A percentile compares a stretch with the other conserved stretches of the same genome.
Conservation (phyloP, 2,888 invertebrate species). For the Invenusta paracnida region DNA sequence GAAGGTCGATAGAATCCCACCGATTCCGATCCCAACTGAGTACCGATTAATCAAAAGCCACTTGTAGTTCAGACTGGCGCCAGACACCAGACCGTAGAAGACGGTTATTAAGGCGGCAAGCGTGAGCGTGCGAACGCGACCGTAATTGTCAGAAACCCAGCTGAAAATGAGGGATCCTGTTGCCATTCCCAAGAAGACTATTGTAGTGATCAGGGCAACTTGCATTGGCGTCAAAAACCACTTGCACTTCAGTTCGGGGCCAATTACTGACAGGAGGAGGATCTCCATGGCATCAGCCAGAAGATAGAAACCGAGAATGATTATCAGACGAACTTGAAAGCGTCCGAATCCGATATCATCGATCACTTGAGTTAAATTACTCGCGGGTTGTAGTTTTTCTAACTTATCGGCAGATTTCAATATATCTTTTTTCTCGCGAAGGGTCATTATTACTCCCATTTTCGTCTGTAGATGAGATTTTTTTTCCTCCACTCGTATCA, state of each 20-base stretch:
- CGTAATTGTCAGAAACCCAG: conserved; percentile 54
- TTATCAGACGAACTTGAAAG: conserved; percentile 40
- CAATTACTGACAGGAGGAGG: conserved; percentile 58
- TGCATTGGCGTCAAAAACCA: conserved; percentile 54
- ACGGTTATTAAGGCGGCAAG: background rate
- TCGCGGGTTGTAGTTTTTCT: too few relatives aligned
- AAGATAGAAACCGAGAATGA: conserved; percentile 47
- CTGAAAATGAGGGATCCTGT: conserved; percentile 57
- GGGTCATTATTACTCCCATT: too few relatives aligned
- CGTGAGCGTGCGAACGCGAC: conserved; percentile 49
- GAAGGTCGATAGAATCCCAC: conserved; percentile 49
- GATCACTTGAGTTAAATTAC: conserved; percentile 48
- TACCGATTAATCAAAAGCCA: conserved; percentile 57
- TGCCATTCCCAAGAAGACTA: conserved; percentile 58
- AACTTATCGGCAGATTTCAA: too few relatives aligned
- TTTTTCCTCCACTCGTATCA: too few relatives aligned
- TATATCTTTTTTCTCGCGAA: too few relatives aligned
- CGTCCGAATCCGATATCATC: conserved; percentile 44
- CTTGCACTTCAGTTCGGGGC: conserved; percentile 56
- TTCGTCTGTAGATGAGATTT: too few relatives aligned
- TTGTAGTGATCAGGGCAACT: conserved; percentile 57
- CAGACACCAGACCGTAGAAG: conserved; percentile 44
- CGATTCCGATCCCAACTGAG: conserved; percentile 56
- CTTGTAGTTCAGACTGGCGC: conserved; percentile 53
- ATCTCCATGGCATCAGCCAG: conserved; percentile 59